A percentile compares a stretch with the other conserved stretches of the same genome.
Conservation (phyloP, 2,888 invertebrate genomes). For the Tholera decimalis region DNA sequence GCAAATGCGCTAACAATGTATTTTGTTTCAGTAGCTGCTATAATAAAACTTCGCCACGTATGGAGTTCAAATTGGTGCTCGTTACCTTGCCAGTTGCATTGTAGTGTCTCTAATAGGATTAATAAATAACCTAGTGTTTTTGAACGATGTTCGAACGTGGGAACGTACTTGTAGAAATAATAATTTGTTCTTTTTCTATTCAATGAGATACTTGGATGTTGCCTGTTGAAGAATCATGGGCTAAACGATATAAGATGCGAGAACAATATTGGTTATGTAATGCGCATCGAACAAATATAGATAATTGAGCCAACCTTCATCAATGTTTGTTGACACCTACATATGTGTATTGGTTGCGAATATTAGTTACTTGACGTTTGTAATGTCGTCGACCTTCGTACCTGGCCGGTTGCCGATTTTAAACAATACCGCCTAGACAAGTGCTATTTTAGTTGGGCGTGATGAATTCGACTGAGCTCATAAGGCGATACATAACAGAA, state of each 20-base stretch:
- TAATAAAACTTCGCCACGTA: constrained; percentile 69
- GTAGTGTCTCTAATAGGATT: constrained; percentile 66
- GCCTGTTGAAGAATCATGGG: constrained; percentile 26
- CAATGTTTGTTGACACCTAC: constrained; percentile 34
- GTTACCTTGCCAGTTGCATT: constrained; percentile 63
- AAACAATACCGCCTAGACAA: constrained; percentile 66
- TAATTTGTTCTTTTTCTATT: constrained; percentile 40
- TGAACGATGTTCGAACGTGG: constrained; percentile 60
- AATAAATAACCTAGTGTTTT: constrained; percentile 64
- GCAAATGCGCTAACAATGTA: constrained; percentile 84
- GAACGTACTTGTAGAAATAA: constrained; percentile 48
- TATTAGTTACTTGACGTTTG: constrained; percentile 53
- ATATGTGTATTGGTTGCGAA: constrained; percentile 24
- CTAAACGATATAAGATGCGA: constrained; percentile 22
- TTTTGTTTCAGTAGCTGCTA: constrained; percentile 76
- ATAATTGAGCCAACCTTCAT: constrained; percentile 50
- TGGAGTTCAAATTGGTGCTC: constrained; percentile 67
- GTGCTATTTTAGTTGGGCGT: constrained; percentile 63
- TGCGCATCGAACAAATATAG: constrained; percentile 27
- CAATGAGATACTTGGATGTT: constrained; percentile 15
- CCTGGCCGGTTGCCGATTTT: constrained; percentile 70
- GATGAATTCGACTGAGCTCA: constrained; percentile 59
- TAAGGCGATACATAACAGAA: constrained; percentile 40
- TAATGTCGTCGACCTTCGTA: constrained; percentile 73
- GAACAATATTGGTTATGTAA: constrained; percentile 28